A percentile compares a stretch with the other conserved stretches of the same genome.
Conservation (phyloP, 1,140 invertebrate species). For the Hypsibius dujardini region DNA sequence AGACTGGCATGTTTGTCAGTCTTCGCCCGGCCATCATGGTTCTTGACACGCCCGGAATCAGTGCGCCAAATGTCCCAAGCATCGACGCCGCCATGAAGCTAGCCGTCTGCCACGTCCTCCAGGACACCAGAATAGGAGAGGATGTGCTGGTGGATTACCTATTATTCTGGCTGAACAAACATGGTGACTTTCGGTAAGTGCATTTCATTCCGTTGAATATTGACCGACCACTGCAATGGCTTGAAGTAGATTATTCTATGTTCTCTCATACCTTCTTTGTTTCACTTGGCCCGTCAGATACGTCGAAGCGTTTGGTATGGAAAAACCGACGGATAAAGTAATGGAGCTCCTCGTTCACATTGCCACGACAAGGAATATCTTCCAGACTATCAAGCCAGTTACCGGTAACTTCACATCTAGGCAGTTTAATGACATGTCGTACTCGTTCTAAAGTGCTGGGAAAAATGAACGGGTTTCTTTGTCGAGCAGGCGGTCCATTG, state of each 20-base stretch:
- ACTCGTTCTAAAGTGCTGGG: no score
- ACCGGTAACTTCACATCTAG: conserved; percentile 21
- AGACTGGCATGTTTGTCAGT: conserved; percentile 61
- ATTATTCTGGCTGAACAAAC: conserved; percentile 74
- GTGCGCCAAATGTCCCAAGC: conserved; percentile 54
- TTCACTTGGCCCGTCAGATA: conserved; percentile 30
- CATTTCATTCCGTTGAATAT: conserved; percentile 4
- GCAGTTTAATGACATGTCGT: no score
- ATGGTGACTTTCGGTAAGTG: conserved; percentile 33
- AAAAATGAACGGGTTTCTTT: no score
- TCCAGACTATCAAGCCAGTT: conserved; percentile 11
- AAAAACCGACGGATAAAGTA: conserved; percentile 38
- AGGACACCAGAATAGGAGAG: conserved; percentile 45
- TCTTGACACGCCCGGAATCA: conserved; percentile 82
- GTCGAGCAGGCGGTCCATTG: neutral
- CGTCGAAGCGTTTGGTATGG: conserved; percentile 33
- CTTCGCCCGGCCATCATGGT: conserved; percentile 65
- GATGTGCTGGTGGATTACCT: conserved; percentile 77
- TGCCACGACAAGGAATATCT: conserved; percentile 21
- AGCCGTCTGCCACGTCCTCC: conserved; percentile 67
- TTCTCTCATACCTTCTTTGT: conserved; percentile 17
- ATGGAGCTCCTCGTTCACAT: conserved; percentile 24
- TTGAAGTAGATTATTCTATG: neutral
- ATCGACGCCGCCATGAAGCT: conserved; percentile 66
- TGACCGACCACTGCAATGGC: no score